Conservation (phyloP, 64 coral and sea anemone genomes). For the Stylophora pistillata region DNA sequence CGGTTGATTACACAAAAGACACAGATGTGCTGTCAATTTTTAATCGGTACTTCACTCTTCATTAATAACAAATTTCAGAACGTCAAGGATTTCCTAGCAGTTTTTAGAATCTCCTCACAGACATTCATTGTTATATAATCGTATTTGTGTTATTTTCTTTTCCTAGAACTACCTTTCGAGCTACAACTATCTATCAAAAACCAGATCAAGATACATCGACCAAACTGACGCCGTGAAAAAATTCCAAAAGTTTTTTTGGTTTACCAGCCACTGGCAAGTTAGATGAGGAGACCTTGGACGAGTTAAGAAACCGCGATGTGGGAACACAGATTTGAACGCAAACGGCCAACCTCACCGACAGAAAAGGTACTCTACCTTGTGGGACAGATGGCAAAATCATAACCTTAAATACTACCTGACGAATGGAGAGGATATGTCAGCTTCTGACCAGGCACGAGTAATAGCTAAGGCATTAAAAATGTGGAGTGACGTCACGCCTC, state of each 20-base stretch:
- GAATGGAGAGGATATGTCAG: conserved; percentile 19
- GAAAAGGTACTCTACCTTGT: neutral
- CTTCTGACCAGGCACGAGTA: neutral
- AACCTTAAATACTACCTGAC: conserved; percentile 10
- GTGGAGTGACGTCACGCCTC: conserved; percentile 26
- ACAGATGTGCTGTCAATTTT: too few relatives aligned
- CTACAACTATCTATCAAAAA: conserved; percentile 17
- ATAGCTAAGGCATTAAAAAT: conserved; percentile 11
- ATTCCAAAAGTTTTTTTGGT: conserved; percentile 48
- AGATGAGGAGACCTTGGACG: conserved; percentile 2
- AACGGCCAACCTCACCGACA: neutral
- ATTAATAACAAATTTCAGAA: too few relatives aligned
- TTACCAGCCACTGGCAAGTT: conserved; percentile 59
- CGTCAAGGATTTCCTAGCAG: too few relatives aligned
- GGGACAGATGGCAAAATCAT: conserved; percentile 6
- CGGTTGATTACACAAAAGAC: too few relatives aligned
- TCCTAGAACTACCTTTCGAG: conserved; percentile 22
- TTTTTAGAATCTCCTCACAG: too few relatives aligned
- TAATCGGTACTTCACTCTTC: too few relatives aligned
- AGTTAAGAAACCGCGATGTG: conserved; percentile 59
- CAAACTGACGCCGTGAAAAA: neutral
- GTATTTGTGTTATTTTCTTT: too few relatives aligned
- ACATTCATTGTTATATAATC: too few relatives aligned
- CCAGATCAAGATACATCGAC: neutral
- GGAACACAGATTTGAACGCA: conserved; percentile 43